Base-by-base conservation (phyloP, 2,113 vertebrate species). In the Lepus europaeus region DNA sequence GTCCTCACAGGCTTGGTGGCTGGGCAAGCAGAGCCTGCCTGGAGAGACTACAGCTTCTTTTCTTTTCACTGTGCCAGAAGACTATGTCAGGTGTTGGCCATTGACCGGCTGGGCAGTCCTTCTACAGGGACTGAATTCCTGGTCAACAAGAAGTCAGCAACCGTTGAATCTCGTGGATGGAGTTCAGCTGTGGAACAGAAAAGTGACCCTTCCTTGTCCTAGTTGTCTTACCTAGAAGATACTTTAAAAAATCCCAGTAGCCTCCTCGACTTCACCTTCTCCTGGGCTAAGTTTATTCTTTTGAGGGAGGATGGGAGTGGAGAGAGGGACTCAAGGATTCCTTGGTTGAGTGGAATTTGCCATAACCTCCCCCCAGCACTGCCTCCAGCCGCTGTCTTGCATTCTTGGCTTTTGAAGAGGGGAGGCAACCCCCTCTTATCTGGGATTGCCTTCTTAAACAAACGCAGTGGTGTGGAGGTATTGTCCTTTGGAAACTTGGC, bases 401-500 rank as follows among this genome's bases (percentile, higher is more conserved):
- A 96, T 96, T 96, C 96, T 96, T 97, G 93, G 89, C 81, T 74
- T 86, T 92, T 88, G 91, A 83, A 79, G 61, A 77, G 82, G 82
- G 66, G 27, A 53, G 92, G 89, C 79, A 83, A 79, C 66, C 49
- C 92, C 2, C 56, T 73, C 89, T 88, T 86, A 64, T 93, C 87
- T 95, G 70, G 51, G 94, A 96, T 96, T 92, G 85, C 89, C 87
- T 90, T 73, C 86, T 73, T 73, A 91, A 95, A 93, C 90, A 95
- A 74, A 14, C 36, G 86, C 92, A 73, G 96, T 0, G 33, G 89
- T 91, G 76, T 91, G 95, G 95, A 94, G 79, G 74, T 64, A 88
- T 95, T 94, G 94, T 98, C 96, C 96, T 96, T 98, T 98, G 97
- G 97, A 98, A 97, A 97, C 95, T 96, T 97, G 97, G 94, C 93